Base-by-base conservation (phyloP, 2,113 vertebrate genomes). In the Vulpes lagopus region DNA sequence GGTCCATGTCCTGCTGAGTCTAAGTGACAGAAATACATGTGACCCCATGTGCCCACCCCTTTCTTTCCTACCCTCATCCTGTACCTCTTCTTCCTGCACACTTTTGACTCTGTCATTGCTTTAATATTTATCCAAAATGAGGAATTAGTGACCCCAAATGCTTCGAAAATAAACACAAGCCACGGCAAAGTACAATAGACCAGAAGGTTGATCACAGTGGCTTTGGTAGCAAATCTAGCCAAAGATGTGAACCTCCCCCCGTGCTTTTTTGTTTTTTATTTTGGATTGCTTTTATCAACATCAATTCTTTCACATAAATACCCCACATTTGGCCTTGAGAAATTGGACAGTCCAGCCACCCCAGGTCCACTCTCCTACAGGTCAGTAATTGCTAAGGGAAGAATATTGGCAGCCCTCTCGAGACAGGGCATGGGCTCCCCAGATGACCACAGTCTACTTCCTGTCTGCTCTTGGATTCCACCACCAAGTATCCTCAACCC, bases 221-320 rank as follows among this genome's bases (percentile, higher is more conserved):
- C 67, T 57, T n/a, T 53, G 20, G 35, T 22, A 30, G 19, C 51
- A 15, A 83, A 5, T 14, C 38, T 14, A 69, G 25, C 22, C 53
- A 55, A 90, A 60, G 59, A 22, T n/a, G 32, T 1, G 17, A 14
- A 20, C 27, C 5, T 8, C 11, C 51, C 0, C 0, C 60, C 0
- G 8, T 8, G 25, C 17, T 32, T 25, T 35, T 64, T 25, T 22
- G 20, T 20, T 83, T 62, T 49, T 51, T 49, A 60, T 15, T 38
- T 43, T 62, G 62, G 17, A 57, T 84, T 53, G 30, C 38, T 62
- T 81, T 69, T 81, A 3, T 16, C 62, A 35, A 4, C 65, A 19
- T 79, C n/a, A 8, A 1, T 20, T 83, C 51, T 64, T 94, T 87
- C 23, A 27, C 49, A 6, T 64, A 6, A 30, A 62, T 43, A 22